phyloP scores from a whole-genome alignment of 2,113 vertebrate species.

The Forbesichthys papilliferus region DNA sequence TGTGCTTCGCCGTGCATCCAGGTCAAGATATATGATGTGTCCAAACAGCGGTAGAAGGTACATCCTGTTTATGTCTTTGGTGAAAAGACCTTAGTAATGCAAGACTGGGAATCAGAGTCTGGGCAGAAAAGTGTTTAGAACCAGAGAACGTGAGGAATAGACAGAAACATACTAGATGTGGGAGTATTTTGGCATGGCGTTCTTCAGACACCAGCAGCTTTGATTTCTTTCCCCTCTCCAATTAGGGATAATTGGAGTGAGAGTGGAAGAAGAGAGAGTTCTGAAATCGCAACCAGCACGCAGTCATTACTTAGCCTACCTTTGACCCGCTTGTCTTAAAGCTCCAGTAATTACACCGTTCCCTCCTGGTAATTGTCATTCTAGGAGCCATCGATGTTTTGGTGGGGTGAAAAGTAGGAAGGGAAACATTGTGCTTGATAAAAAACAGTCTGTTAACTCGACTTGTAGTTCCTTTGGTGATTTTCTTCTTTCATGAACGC shows the following conservation, averaged over 20 bases:
- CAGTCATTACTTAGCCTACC: constrained; percentile 66
- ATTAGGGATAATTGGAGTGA: constrained; percentile 75
- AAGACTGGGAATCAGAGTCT: constrained; percentile 44
- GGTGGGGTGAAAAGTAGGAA: constrained; percentile 51
- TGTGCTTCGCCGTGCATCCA: constrained; percentile 19
- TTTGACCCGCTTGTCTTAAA: constrained; percentile 64
- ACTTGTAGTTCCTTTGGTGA: constrained; percentile 71
- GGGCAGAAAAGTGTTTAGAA: constrained; percentile 3
- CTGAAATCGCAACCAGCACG: constrained; percentile 52
- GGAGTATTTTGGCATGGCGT: constrained; percentile 54
- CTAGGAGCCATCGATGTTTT: constrained; percentile 62
- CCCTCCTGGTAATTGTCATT: constrained; percentile 74
- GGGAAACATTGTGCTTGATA: constrained; percentile 65
- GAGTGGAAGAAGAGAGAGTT: constrained; percentile 64
- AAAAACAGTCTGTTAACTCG: constrained; percentile 64
- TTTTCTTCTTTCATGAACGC: constrained; percentile 63
- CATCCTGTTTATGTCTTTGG: constrained; percentile 72
- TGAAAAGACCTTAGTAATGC: constrained; percentile 60
- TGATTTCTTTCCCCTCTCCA: constrained; percentile 58
- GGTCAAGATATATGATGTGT: constrained; percentile 28
- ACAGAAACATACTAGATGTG: neutral
- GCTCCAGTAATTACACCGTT: constrained; percentile 76
- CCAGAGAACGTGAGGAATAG: neutral
- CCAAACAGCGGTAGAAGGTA: constrained; percentile 51
- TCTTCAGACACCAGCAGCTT: constrained; percentile 68